Conservation (phyloP, 2,888 invertebrate genomes). For the Leptarthrus brevirostris region DNA sequence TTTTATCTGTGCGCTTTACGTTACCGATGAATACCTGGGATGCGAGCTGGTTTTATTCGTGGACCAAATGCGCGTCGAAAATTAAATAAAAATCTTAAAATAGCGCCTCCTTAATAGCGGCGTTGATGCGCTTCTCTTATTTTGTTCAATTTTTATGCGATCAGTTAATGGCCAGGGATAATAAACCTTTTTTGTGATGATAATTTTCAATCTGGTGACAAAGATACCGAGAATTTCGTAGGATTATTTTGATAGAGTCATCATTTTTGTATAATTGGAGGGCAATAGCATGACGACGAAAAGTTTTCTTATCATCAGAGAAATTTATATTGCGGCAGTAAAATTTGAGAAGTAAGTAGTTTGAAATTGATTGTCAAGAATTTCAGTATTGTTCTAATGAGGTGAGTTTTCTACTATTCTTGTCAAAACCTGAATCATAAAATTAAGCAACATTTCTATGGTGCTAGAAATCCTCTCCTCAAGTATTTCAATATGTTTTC, state of each 20-base stretch:
- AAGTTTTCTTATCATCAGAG: neutral
- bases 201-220: neutral
- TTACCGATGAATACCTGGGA: too few species aligned
- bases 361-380: too few species aligned
- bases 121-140: constrained; percentile 35
- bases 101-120: constrained; percentile 37
- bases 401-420: too few species aligned
- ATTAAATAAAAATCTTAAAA: constrained; percentile 44
- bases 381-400: too few species aligned
- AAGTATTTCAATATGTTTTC: too few species aligned
- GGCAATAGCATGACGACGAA: constrained; percentile 11
- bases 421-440: too few species aligned
- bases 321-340: neutral
- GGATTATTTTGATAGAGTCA: constrained; percentile 10
- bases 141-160: constrained; percentile 40
- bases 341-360: too few species aligned
- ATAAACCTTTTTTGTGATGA: constrained; percentile 40
- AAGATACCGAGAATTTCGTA: neutral
- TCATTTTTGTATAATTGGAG: too few species aligned
- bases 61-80: constrained; percentile 41
- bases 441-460: too few species aligned
- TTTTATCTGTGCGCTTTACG: constrained; percentile 21
- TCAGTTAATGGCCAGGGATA: constrained; percentile 27
- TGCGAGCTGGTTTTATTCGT: constrained; percentile 26
- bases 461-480: too few species aligned